Conservation (phyloP, 2,888 invertebrate genomes). For the Lasioglossum vierecki region DNA sequence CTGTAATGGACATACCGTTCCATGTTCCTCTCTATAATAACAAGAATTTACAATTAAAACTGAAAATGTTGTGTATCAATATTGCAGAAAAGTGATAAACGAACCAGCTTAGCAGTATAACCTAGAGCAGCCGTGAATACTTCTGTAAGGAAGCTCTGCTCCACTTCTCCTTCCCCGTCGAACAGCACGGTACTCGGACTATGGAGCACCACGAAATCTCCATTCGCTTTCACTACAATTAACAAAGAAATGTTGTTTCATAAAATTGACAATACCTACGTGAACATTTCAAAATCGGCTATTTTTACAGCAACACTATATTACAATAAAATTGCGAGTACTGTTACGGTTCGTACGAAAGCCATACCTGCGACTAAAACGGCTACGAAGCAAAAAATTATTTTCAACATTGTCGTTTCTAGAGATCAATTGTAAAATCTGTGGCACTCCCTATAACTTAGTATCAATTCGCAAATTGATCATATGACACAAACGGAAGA, state of each 20-base stretch:
- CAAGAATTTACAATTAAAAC: slow-evolving; percentile 15
- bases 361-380: slow-evolving; percentile 63
- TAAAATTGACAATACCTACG: not conserved
- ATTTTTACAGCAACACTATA: not conserved
- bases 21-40: slow-evolving; percentile 84
- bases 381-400: slow-evolving; percentile 52
- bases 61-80: not conserved
- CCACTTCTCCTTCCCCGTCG: slow-evolving; percentile 87
- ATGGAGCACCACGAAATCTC: slow-evolving; percentile 89
- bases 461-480: slow-evolving; percentile 62
- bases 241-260: not conserved
- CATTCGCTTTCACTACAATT: slow-evolving; percentile 85
- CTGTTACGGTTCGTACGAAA: not conserved
- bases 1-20: slow-evolving; percentile 88
- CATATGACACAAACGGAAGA: slow-evolving; percentile 57
- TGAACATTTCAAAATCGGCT: not conserved
- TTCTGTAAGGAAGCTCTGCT: slow-evolving; percentile 88
- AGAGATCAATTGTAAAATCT: slow-evolving; percentile 49
- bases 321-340: not conserved
- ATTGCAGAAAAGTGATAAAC: slow-evolving; percentile 32
- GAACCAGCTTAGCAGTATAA: slow-evolving; percentile 89
- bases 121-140: slow-evolving; percentile 90
- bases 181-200: slow-evolving; percentile 89
- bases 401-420: slow-evolving; percentile 65
- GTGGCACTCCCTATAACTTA: slow-evolving; percentile 65